Conservation (phyloP, 2,888 invertebrate species). For the Rotaria macrura region DNA sequence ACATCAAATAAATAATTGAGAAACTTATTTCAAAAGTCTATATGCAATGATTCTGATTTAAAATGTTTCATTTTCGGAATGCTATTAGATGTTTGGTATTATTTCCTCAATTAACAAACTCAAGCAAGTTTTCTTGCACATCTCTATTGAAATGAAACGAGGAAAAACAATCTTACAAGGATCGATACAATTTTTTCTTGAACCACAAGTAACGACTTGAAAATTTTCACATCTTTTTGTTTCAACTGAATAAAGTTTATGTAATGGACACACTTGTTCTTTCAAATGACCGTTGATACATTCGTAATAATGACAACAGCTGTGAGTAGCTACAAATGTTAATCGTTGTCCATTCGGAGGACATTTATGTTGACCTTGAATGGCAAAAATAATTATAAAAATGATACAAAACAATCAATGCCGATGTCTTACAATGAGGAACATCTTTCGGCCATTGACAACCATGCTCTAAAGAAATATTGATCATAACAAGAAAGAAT, state of each 20-base stretch:
- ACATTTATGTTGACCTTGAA: conserved; percentile 23
- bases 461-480: background rate
- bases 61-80: too few relatives aligned
- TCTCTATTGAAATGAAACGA: background rate
- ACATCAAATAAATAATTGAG: too few relatives aligned
- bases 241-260: conserved; percentile 25
- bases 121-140: too few relatives aligned
- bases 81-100: too few relatives aligned
- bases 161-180: conserved; percentile 17
- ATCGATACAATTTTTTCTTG: conserved; percentile 29
- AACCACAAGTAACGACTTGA: conserved; percentile 32
- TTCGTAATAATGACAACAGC: conserved; percentile 32
- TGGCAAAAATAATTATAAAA: background rate
- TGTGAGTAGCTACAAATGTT: conserved; percentile 24
- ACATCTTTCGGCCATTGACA: conserved; percentile 9
- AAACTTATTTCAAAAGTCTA: too few relatives aligned
- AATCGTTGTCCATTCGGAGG: conserved; percentile 29
- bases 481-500: background rate
- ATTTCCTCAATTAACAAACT: too few relatives aligned
- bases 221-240: conserved; percentile 31
- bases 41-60: too few relatives aligned
- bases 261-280: conserved; percentile 30
- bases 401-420: background rate
- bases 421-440: background rate
- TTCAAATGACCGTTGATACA: conserved; percentile 32